Evolutionary conservation across 2,888 invertebrate species (phyloP), one percentile per base, ranked within the genome.

Genomic region (Scaptomyza parva): DNA sequence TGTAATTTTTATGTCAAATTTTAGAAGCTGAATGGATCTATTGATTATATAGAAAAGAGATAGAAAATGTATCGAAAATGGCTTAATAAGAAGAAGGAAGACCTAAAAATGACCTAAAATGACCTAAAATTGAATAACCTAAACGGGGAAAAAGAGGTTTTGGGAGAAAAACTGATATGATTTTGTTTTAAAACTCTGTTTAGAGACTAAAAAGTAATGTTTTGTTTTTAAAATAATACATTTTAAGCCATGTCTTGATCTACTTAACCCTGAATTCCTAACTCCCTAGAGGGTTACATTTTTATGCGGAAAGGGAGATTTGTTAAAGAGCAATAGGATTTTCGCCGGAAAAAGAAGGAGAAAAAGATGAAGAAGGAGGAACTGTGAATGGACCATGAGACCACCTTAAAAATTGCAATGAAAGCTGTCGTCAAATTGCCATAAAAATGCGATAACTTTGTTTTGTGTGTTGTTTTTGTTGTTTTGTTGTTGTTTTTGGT

Each of bases 401-500:
- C 81, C 85, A 85, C 84, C 87, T 84, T 84, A 66, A 81, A 86
- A 84, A 85, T 64, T 71, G 87, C 87, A 81, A 86, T 85, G 87
- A 86, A 84, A 79, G 73, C 82, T 82, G 79, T 85, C 85, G 79
- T 85, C 87, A 84, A 87, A 84, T 85, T 86, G 88, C 83, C 88
- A 87, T 85, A 87, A 85, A 85, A 85, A 75, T 76, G 78, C 87
- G 84, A 86, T 84, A 84, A 84, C 84, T 84, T 84, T 84, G 82
- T 84, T 84, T 86, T 84, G 70, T 70, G 69, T 71, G 75, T 62
- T 41, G 52, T 58, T 28, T 7, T 14, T 35, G 35, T 57, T 67
- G 58, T 62, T 57, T 60, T 57, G 62, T 47, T 71, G 40, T 51
- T 64, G 39, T 51, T 71, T 60, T 57, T 65, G 47, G 30, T 53